A percentile compares a stretch with the other conserved stretches of the same genome.
These are phyloP conservation scores for Montipora sp. DNA, from an alignment of 64 coral and sea anemone genomes.

Conservation along the genomic window DNA sequence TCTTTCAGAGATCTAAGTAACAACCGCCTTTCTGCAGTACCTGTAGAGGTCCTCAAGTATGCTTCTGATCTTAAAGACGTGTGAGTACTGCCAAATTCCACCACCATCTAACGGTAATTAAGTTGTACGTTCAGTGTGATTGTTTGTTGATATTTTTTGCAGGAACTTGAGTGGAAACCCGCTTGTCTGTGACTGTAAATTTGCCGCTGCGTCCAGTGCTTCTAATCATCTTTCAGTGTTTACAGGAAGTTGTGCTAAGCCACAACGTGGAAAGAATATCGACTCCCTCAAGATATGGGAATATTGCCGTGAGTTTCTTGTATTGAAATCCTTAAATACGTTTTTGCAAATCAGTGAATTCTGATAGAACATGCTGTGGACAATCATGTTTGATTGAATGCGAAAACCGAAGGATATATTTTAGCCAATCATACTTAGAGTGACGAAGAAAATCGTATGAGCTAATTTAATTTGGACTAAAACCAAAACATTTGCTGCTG, in stretches of 20 bases:
- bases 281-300: slow-evolving; percentile 74
- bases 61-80: slow-evolving; percentile 30
- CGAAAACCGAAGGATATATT: too few relatives aligned
- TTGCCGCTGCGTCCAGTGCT: slow-evolving; percentile 62
- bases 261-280: slow-evolving; percentile 47
- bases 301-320: slow-evolving; percentile 68
- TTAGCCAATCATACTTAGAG: too few relatives aligned
- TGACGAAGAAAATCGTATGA: too few relatives aligned
- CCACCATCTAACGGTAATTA: neutral
- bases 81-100: slow-evolving; percentile 24
- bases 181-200: slow-evolving; percentile 75
- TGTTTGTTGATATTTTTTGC: neutral
- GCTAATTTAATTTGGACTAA: too few relatives aligned
- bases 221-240: slow-evolving; percentile 47
- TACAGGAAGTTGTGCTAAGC: slow-evolving; percentile 68
- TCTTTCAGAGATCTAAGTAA: slow-evolving; percentile 60
- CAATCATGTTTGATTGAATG: too few relatives aligned
- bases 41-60: slow-evolving; percentile 19
- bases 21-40: slow-evolving; percentile 47
- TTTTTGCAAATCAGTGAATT: neutral
- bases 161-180: slow-evolving; percentile 76
- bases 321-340: neutral
- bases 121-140: neutral
- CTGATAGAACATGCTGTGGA: too few relatives aligned
- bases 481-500: too few relatives aligned